These are phyloP conservation scores for Drosophila dunni DNA, from an alignment of 1,140 invertebrate species.

Conservation along the genomic window DNA sequence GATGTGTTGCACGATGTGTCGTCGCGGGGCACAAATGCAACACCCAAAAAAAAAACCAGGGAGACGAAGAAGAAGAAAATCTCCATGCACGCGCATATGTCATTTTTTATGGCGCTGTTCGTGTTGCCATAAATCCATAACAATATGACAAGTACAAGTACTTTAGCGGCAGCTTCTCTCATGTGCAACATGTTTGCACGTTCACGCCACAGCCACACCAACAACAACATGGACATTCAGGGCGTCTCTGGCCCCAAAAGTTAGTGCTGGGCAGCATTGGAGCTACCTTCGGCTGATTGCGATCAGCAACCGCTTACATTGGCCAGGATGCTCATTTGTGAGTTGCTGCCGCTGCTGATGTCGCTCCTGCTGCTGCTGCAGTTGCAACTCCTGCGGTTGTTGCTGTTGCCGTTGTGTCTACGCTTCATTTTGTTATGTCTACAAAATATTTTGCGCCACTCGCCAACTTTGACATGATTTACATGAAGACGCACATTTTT, in stretches of 20 bases:
- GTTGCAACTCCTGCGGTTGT: constrained; percentile 23
- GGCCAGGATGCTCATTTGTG: constrained; percentile 67
- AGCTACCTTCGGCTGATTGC: constrained; percentile 70
- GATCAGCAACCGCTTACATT: constrained; percentile 61
- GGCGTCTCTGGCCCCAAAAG: constrained; percentile 6
- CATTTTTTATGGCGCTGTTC: constrained; percentile 81
- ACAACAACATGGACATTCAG: neutral
- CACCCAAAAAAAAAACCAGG: constrained; percentile 11
- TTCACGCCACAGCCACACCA: constrained; percentile 63
- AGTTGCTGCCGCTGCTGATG: constrained; percentile 46
- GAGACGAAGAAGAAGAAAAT: constrained; percentile 27
- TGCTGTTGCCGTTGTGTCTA: constrained; percentile 28
- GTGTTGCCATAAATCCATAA: constrained; percentile 84
- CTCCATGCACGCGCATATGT: constrained; percentile 78
- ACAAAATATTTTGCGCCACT: constrained; percentile 76
- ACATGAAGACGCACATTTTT: constrained; percentile 82
- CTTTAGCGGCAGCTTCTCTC: constrained; percentile 84
- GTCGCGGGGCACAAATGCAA: constrained; percentile 7
- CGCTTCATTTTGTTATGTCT: constrained; percentile 34
- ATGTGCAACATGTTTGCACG: constrained; percentile 83
- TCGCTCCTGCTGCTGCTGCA: constrained; percentile 38
- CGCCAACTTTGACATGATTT: constrained; percentile 76
- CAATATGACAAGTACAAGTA: constrained; percentile 85
- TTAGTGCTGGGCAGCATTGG: constrained; percentile 42
- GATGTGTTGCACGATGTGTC: constrained; percentile 23